phyloP scores from a whole-genome alignment of 2,888 invertebrate genomes.

The Dilophus febrilis region DNA sequence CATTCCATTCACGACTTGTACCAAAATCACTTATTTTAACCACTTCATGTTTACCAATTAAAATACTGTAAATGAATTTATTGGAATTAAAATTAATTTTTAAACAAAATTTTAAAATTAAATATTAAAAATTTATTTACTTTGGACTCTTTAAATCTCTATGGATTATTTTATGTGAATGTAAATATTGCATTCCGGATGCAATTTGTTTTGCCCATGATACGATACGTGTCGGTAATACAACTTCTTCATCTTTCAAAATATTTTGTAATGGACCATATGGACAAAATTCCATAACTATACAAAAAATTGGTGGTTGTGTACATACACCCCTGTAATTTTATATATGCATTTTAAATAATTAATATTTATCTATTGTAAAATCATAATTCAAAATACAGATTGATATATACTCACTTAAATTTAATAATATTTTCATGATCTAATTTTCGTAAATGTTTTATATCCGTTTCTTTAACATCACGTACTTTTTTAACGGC shows the following conservation, averaged over 20 bases:
- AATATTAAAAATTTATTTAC: slow-evolving; percentile 40
- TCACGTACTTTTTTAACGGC: slow-evolving; percentile 94
- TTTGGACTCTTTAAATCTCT: slow-evolving; percentile 98
- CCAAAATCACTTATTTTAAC: slow-evolving; percentile 98
- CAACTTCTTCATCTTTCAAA: slow-evolving; percentile 63
- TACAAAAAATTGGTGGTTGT: slow-evolving; percentile 78
- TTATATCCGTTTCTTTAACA: slow-evolving; percentile 81
- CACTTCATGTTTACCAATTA: slow-evolving; percentile 60
- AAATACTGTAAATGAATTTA: slow-evolving; percentile 40
- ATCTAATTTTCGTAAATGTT: slow-evolving; percentile 76
- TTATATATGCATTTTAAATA: no score
- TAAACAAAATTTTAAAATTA: neutral
- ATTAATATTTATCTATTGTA: no score
- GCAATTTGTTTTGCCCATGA: slow-evolving; percentile 94
- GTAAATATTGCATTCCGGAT: slow-evolving; percentile 90
- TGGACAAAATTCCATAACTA: slow-evolving; percentile 97
- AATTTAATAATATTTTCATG: slow-evolving; percentile 86
- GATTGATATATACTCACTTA: slow-evolving; percentile 19
- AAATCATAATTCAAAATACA: no score
- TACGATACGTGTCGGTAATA: slow-evolving; percentile 71
- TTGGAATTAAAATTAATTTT: neutral
- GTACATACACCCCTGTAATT: slow-evolving; percentile 81
- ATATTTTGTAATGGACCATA: slow-evolving; percentile 88
- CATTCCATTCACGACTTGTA: slow-evolving; percentile 86
- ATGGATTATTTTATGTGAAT: slow-evolving; percentile 92